Base-by-base conservation (phyloP, 1,140 invertebrate species). In the Drosophila biarmipes region DNA sequence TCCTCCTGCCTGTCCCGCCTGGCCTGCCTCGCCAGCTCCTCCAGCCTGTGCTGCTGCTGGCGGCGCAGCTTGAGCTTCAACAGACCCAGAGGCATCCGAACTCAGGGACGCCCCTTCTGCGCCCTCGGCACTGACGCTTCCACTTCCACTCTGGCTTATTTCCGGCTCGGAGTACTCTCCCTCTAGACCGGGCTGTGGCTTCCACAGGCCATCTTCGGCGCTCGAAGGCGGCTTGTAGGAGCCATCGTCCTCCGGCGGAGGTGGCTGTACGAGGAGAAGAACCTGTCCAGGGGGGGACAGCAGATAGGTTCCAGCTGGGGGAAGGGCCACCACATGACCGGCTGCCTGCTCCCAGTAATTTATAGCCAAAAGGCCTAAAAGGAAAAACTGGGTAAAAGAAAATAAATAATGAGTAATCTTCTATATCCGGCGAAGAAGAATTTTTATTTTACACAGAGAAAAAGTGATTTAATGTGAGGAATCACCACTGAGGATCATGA, bases 231-330 rank as follows among this genome's bases (percentile, higher is more conserved):
- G 62, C 49, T 90, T 90, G 48, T 90, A 90, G 14, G 63, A 80
- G 29, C 86, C 86, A 74, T 90, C 86, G n/a, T 90, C 85, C 49
- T 73, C 85, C 6, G 74, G 67, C 2, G 75, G 45, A 1, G 58
- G 54, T 24, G 73, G 56, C 7, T 79, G 79, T 6, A 89, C 79
- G 6, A 89, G 37, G 14, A 59, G 10, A 2, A 89, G 0, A 10
- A 89, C 46, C 11, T 37, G 58, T 0, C 17, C 31, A 17, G 56
- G 54, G 11, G 58, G 82, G 6, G 82, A 48, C 37, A 86, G 40
- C 27, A 86, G 31, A 53, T 76, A 89, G 11, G 82, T 86, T 14
- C 82, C 81, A 21, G 54, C 15, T 12, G 48, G 27, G 12, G 71
- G 61, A 38, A 77, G 8, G 8, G 78, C 53, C 21, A 78, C 29